Conservation (phyloP, 2,113 vertebrate species). For the Myrmecobius fasciatus region DNA sequence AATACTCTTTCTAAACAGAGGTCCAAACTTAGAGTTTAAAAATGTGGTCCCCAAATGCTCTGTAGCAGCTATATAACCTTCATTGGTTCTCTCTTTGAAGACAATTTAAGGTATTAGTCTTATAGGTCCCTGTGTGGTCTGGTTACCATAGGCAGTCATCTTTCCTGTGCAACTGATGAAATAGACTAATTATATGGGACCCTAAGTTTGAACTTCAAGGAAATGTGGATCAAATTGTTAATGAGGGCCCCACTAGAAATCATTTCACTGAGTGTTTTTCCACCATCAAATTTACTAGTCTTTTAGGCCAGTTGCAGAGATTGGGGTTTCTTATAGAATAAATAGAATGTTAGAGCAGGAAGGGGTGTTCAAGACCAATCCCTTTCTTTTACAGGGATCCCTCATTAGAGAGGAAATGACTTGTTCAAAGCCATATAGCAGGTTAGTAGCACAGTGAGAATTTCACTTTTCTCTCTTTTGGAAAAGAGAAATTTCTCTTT, state of each 20-base stretch:
- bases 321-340: background rate
- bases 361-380: background rate
- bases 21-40: constrained; percentile 17
- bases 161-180: constrained; percentile 1
- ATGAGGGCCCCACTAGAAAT: constrained; percentile 31
- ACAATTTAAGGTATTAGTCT: constrained; percentile 41
- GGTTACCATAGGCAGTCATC: background rate
- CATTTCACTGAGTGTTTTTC: constrained; percentile 32
- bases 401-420: background rate
- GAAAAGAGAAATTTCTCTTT: no score
- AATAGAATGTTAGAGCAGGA: background rate
- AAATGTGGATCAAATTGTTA: constrained; percentile 34
- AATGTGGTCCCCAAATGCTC: constrained; percentile 37
- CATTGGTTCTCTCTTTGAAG: constrained; percentile 3
- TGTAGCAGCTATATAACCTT: background rate
- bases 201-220: constrained; percentile 13
- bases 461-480: background rate
- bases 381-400: background rate
- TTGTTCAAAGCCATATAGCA: background rate
- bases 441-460: background rate
- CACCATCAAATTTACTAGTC: constrained; percentile 18
- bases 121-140: constrained; percentile 11
- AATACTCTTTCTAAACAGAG: background rate
- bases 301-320: background rate
- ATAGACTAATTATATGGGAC: background rate